Percentiles rank a stretch among this genome's conserved stretches.
Evolutionary conservation across 2,888 invertebrate species (phyloP).

Genomic region (Penaeus monodon): DNA sequence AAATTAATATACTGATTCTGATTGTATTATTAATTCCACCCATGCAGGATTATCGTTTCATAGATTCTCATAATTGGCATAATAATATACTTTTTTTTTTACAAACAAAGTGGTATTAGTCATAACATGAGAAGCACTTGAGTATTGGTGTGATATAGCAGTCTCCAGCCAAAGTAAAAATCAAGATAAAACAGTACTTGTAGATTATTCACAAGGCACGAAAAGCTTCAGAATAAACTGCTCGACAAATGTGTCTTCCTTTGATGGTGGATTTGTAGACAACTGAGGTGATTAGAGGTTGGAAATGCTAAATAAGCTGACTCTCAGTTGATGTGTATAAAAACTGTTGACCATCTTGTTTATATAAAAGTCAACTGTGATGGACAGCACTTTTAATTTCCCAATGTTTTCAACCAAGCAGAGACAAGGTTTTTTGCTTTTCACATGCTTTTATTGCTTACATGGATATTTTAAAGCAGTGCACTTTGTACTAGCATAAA

Average conservation of each 20-base stretch:
- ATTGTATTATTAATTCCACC: too few species aligned
- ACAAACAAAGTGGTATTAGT: too few species aligned
- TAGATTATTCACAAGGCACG: neutral
- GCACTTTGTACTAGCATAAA: constrained; percentile 42
- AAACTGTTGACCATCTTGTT: constrained; percentile 2
- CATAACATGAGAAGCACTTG: too few species aligned
- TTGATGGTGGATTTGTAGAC: constrained; percentile 34
- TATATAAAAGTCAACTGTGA: neutral
- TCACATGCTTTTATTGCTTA: constrained; percentile 33
- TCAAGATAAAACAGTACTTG: too few species aligned
- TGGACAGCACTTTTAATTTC: constrained; percentile 19
- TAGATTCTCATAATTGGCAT: too few species aligned
- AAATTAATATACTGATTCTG: too few species aligned
- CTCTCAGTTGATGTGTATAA: neutral
- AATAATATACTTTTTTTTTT: too few species aligned
- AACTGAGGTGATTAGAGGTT: constrained; percentile 14
- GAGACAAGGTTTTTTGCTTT: constrained; percentile 13
- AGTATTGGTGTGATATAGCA: too few species aligned
- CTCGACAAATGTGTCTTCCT: constrained; percentile 54
- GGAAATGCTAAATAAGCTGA: constrained; percentile 5
- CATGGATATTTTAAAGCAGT: constrained; percentile 24
- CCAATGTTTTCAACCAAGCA: constrained; percentile 23
- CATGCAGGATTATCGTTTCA: too few species aligned
- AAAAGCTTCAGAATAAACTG: constrained; percentile 14
- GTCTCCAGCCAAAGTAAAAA: too few species aligned